These are phyloP conservation scores for Vireo altiloquus DNA, from an alignment of 2,113 vertebrate genomes.

Conservation along the genomic window DNA sequence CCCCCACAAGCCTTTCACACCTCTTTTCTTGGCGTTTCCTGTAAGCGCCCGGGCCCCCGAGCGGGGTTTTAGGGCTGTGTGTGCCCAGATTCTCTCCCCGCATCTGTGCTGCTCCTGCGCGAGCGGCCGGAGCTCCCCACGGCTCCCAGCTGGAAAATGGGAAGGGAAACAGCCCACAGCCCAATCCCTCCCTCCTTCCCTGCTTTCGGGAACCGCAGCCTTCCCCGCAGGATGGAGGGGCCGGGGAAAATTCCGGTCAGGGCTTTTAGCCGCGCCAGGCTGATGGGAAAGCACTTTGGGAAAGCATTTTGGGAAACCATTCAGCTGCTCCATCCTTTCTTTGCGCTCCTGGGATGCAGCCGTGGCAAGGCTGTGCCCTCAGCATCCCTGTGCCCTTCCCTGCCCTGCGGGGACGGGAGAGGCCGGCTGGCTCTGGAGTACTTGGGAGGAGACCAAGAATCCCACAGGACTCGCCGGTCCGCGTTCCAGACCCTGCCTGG, in stretches of 20 bases:
- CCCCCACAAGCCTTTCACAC: neutral
- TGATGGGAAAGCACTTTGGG: neutral
- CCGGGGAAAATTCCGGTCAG: accelerated
- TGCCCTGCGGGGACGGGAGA: accelerated
- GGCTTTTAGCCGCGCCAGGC: neutral
- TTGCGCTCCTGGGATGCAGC: neutral
- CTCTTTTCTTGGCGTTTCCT: neutral
- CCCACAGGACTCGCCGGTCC: accelerated
- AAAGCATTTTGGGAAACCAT: neutral
- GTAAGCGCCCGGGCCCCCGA: accelerated
- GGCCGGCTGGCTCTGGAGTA: neutral
- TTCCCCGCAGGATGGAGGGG: neutral
- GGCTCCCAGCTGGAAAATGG: neutral
- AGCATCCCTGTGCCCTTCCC: neutral
- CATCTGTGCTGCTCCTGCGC: accelerated
- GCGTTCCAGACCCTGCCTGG: neutral
- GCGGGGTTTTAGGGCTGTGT: accelerated
- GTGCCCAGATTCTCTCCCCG: accelerated
- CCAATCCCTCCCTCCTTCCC: neutral
- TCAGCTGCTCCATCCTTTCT: neutral
- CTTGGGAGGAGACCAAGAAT: accelerated
- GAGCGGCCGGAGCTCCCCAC: neutral
- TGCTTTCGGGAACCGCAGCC: neutral
- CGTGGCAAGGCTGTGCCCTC: neutral
- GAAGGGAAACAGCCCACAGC: neutral